These are phyloP conservation scores for Leucophora obtusa DNA, from an alignment of 2,888 invertebrate species.

Conservation along the genomic window DNA sequence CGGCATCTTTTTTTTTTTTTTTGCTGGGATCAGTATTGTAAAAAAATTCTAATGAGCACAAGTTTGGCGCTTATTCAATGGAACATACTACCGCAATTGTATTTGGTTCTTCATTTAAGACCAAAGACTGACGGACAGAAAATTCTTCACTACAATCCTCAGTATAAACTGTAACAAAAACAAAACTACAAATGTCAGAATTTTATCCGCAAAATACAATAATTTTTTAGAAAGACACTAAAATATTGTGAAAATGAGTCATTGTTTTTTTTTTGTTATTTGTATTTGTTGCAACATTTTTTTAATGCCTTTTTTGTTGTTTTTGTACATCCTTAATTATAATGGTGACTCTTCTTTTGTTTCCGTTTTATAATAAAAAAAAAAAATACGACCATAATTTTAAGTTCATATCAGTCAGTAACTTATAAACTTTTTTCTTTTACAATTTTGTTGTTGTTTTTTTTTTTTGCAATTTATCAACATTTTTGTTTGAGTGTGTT, in stretches of 20 bases:
- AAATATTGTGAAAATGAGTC: slow-evolving; percentile 23
- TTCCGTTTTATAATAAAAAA: slow-evolving; percentile 31
- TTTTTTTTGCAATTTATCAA: background rate
- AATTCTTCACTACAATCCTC: background rate
- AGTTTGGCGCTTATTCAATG: slow-evolving; percentile 49
- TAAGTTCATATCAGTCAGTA: background rate
- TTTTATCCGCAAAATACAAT: slow-evolving; percentile 9
- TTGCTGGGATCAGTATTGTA: background rate
- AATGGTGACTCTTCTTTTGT: slow-evolving; percentile 36
- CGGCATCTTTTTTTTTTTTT: too few species aligned
- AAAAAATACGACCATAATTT: background rate
- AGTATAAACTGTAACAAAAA: background rate
- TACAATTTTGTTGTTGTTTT: background rate
- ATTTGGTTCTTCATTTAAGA: background rate
- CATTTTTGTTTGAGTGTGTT: slow-evolving; percentile 27
- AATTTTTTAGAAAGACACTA: background rate
- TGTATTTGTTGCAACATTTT: slow-evolving; percentile 2
- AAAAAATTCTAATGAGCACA: slow-evolving; percentile 37
- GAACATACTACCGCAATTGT: slow-evolving; percentile 26
- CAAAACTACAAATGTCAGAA: slow-evolving; percentile 14
- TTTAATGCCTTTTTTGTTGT: slow-evolving; percentile 1
- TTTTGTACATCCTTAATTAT: slow-evolving; percentile 47
- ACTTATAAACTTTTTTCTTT: background rate
- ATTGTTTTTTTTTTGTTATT: background rate
- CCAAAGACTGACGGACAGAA: background rate